Evolutionary conservation across 2,888 invertebrate species (phyloP), one percentile per base, ranked within the genome.

Genomic region (Craniophora ligustri): DNA sequence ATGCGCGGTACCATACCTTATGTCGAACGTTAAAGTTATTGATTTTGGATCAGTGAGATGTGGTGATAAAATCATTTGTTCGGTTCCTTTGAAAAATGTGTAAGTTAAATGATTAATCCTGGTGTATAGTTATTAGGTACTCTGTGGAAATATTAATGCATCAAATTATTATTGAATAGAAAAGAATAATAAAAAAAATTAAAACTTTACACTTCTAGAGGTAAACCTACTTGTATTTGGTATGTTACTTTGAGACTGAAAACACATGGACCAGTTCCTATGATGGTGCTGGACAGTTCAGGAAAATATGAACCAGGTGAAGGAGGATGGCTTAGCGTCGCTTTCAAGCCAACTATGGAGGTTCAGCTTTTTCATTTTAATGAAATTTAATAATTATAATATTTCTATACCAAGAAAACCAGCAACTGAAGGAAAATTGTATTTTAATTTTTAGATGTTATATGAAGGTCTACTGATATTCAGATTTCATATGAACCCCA

Each of bases 21-120:
- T 77, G 8, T 83, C 94, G 0, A 89, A 88, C 47, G 81, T 90
- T 2, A 72, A 82, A 36, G 67, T 72, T 32, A 81, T 96, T 14
- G 85, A 95, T 73, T 95, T 95, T 77, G 94, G 93, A 14, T 84
- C 92, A 7, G 94, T 95, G 2, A 85, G 93, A 75, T 94, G 95
- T 70, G 95, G 96, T 0, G 90, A 95, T 69, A 95, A 95, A 79
- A 83, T 94, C 38, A 83, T 94, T 62, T 91, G 85, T 74, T 88
- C 92, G 5, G 85, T 95, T 63, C 84, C 94, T 6, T 72, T 95
- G 1, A 91, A 89, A 78, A 96, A 96, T 72, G 86, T 92, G 95
- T 95, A 88, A 88, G 92, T 87, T 49, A 18, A 28, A 7, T 26
- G 16, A 18, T 10, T 13, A 1, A 10, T n/a, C 10, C 13, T 14